These are phyloP conservation scores for Apis cerana DNA, from an alignment of 1,140 invertebrate genomes.

Conservation along the genomic window DNA sequence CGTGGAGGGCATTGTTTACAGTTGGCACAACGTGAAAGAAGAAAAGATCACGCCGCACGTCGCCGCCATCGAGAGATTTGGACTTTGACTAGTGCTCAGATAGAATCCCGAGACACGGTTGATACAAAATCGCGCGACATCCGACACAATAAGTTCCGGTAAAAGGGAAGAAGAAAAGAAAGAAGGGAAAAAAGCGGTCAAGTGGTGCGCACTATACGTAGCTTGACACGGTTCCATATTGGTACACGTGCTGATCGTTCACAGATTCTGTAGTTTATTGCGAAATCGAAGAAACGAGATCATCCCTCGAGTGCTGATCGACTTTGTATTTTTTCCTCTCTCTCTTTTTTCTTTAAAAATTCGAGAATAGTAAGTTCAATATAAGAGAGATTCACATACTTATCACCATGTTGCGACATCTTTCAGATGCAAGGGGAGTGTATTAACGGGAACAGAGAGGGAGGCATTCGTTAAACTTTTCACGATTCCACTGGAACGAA, in stretches of 20 bases:
- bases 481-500: constrained; percentile 13
- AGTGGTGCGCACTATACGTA: constrained; percentile 9
- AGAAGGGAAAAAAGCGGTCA: not conserved
- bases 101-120: constrained; percentile 47
- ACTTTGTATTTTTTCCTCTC: not conserved
- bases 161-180: not conserved
- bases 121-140: constrained; percentile 46
- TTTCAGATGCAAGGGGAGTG: not conserved
- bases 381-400: too few relatives aligned
- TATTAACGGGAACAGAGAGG: not conserved
- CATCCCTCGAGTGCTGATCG: not conserved
- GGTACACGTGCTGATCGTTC: constrained; percentile 18
- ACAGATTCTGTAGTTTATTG: constrained; percentile 39
- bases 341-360: too few relatives aligned
- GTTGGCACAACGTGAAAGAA: constrained; percentile 53
- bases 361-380: not conserved
- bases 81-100: constrained; percentile 45
- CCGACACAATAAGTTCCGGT: constrained; percentile 37
- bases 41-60: constrained; percentile 30
- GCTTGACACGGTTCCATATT: constrained; percentile 25
- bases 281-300: constrained; percentile 12
- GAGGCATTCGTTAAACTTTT: constrained; percentile 1
- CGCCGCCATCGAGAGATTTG: constrained; percentile 23
- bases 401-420: not conserved
- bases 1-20: constrained; percentile 46